phyloP scores from a whole-genome alignment of 2,113 vertebrate genomes.

The Calidris pugnax region DNA sequence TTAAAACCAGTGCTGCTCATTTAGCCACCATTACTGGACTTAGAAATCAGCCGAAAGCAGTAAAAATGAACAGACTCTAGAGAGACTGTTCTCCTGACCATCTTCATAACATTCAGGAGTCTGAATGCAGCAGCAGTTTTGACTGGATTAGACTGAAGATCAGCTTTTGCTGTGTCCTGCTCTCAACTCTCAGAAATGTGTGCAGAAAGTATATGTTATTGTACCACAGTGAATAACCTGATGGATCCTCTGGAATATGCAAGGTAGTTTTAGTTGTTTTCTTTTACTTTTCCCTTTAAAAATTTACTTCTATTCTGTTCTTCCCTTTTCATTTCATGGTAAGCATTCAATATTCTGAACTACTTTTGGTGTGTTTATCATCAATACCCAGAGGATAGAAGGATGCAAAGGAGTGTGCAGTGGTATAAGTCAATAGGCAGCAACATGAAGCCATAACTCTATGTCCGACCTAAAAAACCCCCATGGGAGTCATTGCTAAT shows the following conservation, averaged over 20 bases:
- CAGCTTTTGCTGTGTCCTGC: background rate
- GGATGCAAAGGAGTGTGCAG: background rate
- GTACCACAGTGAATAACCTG: background rate
- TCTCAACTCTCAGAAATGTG: background rate
- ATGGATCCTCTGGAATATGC: background rate
- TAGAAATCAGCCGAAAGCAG: background rate
- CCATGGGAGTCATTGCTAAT: background rate
- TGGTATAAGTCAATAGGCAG: background rate
- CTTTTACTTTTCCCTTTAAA: background rate
- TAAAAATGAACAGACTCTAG: background rate
- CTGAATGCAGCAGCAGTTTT: background rate
- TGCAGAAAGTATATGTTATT: background rate
- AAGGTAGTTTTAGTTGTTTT: background rate
- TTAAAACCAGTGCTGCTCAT: background rate
- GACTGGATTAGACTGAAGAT: background rate
- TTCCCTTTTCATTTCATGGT: background rate
- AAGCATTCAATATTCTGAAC: background rate
- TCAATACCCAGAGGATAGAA: background rate
- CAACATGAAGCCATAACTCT: background rate
- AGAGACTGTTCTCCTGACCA: background rate
- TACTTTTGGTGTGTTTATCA: background rate
- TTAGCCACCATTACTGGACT: background rate
- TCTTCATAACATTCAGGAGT: background rate
- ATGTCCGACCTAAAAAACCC: background rate
- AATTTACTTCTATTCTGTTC: background rate